Evolutionary conservation across 2,797 vertebrate genomes (phyloP), one percentile per base, ranked within the genome.

Genomic region (Leuciscus waleckii): DNA sequence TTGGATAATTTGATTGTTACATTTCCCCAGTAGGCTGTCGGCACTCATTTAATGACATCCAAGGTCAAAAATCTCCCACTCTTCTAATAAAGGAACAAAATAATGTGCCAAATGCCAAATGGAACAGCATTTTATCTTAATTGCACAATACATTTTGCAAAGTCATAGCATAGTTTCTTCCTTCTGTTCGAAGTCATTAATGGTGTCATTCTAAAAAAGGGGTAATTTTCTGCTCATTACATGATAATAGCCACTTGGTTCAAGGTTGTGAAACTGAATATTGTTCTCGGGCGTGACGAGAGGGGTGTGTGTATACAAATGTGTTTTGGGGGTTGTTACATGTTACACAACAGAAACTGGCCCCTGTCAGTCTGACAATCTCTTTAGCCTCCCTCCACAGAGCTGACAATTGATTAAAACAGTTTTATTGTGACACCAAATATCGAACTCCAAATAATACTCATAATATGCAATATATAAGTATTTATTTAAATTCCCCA

Each of bases 181-280:
- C 13, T 70, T 85, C 80, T 61, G 90, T 92, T 85, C 73, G 89
- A 89, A 91, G 78, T 83, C 79, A 88, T 71, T 77, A 63, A 63
- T 81, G 88, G 86, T 82, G 46, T 54, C 32, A 73, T 49, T 74
- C 79, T 82, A 88, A 92, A 92, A 37, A 85, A 73, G 46, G 21
- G 37, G 84, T 87, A 9, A 21, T 51, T 76, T 89, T 79, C 63
- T 83, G 49, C 32, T 46, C 21, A 79, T 91, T 92, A 87, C 81
- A 81, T n/a, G n/a, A n/a, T 88, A 92, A 93, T 39, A 71, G 56
- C 63, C 88, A 2, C 61, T 81, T 81, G 63, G 13, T 89, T 71
- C 85, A 70, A 86, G 83, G 80, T 86, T 85, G 68, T 79, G 87
- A 35, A 83, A 82, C 82, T 76, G 79, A 86, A 87, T 90, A 86